These are phyloP conservation scores for Ispidina picta DNA, from an alignment of 2,797 vertebrate species.

Conservation along the genomic window DNA sequence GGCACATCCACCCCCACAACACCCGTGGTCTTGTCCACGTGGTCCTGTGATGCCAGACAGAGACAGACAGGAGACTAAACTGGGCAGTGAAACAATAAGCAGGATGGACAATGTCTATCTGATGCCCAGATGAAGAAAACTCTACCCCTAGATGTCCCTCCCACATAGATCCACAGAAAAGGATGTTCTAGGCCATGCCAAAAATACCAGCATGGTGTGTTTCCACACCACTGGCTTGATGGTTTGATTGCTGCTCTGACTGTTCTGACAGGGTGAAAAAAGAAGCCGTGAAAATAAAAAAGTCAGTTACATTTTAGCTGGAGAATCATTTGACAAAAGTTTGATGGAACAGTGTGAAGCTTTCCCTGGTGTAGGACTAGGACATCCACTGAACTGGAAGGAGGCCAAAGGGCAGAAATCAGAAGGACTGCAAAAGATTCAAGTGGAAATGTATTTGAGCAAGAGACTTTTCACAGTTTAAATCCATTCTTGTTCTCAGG, in stretches of 20 bases:
- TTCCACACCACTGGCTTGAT: constrained; percentile 29
- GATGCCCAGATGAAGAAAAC: not conserved
- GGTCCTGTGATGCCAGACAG: not conserved
- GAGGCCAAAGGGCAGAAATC: constrained; percentile 47
- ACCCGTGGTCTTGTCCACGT: not conserved
- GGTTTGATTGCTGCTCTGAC: constrained; percentile 4
- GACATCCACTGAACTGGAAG: constrained; percentile 27
- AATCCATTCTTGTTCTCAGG: not conserved
- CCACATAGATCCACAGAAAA: not conserved
- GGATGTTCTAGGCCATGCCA: constrained; percentile 18
- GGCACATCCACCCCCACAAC: not conserved
- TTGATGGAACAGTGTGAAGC: constrained; percentile 28
- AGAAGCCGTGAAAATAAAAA: constrained; percentile 28
- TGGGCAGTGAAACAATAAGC: not conserved
- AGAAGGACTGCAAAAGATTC: constrained; percentile 17
- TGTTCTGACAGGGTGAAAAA: constrained; percentile 53
- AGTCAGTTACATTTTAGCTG: constrained; percentile 45
- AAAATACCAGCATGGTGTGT: constrained; percentile 17
- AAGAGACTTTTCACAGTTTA: not conserved
- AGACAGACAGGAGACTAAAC: not conserved
- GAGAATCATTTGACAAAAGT: constrained; percentile 46
- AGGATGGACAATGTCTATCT: not conserved
- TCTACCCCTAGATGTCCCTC: not conserved
- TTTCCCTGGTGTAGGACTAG: not conserved
- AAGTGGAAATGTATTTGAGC: constrained; percentile 6